phyloP scores from a whole-genome alignment of 2,888 invertebrate species.

The Lysandra coridon region DNA sequence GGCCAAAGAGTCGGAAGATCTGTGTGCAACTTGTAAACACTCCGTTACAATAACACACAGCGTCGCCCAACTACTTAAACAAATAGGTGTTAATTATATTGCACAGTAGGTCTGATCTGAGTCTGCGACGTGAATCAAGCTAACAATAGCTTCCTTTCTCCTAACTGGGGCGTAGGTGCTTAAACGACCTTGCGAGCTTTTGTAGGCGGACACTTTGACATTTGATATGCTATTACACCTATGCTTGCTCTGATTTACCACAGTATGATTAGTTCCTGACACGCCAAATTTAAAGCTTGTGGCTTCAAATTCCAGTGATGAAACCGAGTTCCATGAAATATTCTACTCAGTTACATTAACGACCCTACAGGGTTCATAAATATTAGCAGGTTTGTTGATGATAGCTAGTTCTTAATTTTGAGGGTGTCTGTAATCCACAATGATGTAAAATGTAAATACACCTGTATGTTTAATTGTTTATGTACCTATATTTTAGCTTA shows the following conservation, averaged over 20 bases:
- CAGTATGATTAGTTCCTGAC: conserved; percentile 29
- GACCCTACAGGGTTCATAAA: background rate
- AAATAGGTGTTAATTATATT: conserved; percentile 30
- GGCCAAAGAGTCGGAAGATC: background rate
- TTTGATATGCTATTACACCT: conserved; percentile 39
- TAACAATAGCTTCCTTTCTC: conserved; percentile 71
- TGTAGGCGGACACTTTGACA: conserved; percentile 45
- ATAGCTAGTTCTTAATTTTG: background rate
- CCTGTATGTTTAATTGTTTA: too few relatives aligned
- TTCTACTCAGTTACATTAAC: background rate
- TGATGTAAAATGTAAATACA: background rate
- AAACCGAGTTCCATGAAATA: background rate
- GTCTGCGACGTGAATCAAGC: conserved; percentile 48
- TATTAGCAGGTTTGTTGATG: background rate
- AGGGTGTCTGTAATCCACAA: background rate
- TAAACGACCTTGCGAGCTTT: conserved; percentile 56
- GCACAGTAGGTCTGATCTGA: conserved; percentile 9
- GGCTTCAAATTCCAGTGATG: background rate
- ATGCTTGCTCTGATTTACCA: conserved; percentile 36
- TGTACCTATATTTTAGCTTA: background rate
- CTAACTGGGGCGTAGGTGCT: conserved; percentile 66
- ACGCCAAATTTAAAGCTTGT: background rate
- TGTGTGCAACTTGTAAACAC: conserved; percentile 1
- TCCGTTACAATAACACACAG: background rate
- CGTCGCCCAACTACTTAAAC: conserved; percentile 4